phyloP scores from a whole-genome alignment of 2,888 invertebrate species.

The Microdon myrmicae region DNA sequence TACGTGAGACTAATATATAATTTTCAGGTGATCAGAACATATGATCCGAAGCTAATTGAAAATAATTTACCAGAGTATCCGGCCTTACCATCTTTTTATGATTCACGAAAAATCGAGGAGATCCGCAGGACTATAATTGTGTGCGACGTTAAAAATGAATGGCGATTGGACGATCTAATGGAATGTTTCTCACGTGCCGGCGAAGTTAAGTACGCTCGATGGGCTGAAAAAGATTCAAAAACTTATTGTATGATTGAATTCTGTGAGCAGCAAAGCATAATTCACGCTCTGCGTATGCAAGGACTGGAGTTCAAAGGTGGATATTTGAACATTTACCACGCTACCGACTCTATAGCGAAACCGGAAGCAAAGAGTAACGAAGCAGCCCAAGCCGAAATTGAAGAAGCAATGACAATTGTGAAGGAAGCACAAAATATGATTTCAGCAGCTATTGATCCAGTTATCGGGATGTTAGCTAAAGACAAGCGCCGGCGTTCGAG shows the following conservation, averaged over 20 bases:
- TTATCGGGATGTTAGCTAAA: constrained; percentile 86
- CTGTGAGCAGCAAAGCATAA: constrained; percentile 88
- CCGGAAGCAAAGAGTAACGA: constrained; percentile 96
- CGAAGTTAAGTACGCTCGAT: constrained; percentile 94
- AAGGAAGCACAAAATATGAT: constrained; percentile 96
- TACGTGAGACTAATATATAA: not conserved
- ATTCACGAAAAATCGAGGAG: constrained; percentile 92
- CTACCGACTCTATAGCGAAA: constrained; percentile 89
- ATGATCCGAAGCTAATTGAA: constrained; percentile 87
- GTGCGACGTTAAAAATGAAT: constrained; percentile 78
- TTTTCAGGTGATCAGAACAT: constrained; percentile 78
- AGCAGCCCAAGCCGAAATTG: constrained; percentile 93
- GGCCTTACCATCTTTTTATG: constrained; percentile 85
- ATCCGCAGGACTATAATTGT: constrained; percentile 92
- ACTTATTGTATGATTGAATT: constrained; percentile 92
- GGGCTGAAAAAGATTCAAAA: constrained; percentile 84
- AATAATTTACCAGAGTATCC: constrained; percentile 91
- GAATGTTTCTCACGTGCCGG: constrained; percentile 87
- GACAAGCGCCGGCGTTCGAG: constrained; percentile 77
- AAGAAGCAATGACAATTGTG: constrained; percentile 96
- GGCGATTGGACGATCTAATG: constrained; percentile 85
- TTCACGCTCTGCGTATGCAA: constrained; percentile 87
- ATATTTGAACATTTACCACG: constrained; percentile 80
- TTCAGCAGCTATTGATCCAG: constrained; percentile 92
- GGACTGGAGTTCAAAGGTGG: constrained; percentile 81